Conservation (phyloP, 2,113 vertebrate genomes). For the Alligator sinensis region DNA sequence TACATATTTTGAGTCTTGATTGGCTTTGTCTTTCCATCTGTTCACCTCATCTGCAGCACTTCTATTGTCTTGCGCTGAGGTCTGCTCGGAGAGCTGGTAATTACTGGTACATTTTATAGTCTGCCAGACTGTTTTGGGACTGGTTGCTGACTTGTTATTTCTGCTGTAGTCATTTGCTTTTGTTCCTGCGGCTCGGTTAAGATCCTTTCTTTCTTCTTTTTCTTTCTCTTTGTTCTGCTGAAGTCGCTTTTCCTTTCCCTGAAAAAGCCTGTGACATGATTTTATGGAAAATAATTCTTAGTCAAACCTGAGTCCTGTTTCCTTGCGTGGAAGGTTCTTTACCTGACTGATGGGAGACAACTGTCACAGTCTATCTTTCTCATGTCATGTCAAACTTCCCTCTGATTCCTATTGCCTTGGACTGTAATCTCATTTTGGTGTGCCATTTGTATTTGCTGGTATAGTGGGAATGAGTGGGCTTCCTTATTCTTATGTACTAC, state of each 20-base stretch:
- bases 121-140: constrained; percentile 26
- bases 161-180: constrained; percentile 22
- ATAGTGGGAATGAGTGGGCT: neutral
- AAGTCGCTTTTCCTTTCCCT: neutral
- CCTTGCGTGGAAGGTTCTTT: neutral
- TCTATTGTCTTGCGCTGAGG: neutral
- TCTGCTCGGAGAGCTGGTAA: constrained; percentile 18
- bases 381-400: neutral
- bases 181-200: constrained; percentile 40
- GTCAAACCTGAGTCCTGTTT: neutral
- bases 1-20: constrained; percentile 34
- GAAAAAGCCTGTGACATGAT: constrained; percentile 5
- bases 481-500: neutral
- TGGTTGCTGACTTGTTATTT: constrained; percentile 28
- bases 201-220: neutral
- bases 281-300: neutral
- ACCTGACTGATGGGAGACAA: neutral
- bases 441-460: neutral
- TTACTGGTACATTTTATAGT: constrained; percentile 21
- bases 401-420: neutral
- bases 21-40: constrained; percentile 61
- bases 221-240: neutral
- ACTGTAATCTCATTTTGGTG: fast-evolving
- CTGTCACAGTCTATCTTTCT: neutral
- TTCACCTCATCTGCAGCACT: constrained; percentile 41